These are phyloP conservation scores for Drosophila ercepeae DNA, from an alignment of 1,140 invertebrate genomes.

Conservation along the genomic window DNA sequence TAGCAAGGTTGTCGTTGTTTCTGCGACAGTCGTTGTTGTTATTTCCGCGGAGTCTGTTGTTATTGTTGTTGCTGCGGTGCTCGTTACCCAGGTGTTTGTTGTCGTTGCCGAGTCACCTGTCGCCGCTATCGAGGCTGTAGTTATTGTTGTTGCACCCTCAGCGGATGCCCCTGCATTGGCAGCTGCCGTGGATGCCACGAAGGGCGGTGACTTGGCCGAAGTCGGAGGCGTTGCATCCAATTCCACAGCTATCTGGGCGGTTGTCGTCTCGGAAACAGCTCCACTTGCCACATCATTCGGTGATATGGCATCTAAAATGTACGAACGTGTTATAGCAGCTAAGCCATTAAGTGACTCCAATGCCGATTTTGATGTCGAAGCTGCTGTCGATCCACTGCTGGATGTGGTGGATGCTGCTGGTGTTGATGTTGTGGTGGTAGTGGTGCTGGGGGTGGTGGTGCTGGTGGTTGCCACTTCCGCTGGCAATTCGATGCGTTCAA, in stretches of 20 bases:
- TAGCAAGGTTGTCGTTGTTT: conserved; percentile 62
- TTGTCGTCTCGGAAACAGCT: conserved; percentile 22
- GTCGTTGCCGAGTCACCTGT: conserved; percentile 28
- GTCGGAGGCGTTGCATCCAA: conserved; percentile 29
- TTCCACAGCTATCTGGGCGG: conserved; percentile 8
- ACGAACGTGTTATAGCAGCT: conserved; percentile 65
- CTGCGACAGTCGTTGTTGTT: conserved; percentile 20
- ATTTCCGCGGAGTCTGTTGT: background rate
- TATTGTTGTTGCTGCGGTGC: conserved; percentile 24
- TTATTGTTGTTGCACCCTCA: conserved; percentile 24
- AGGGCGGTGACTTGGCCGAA: conserved; percentile 15
- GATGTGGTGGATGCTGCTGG: conserved; percentile 9
- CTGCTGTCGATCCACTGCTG: conserved; percentile 13
- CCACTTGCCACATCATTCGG: conserved; percentile 52
- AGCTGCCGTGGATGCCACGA: conserved; percentile 18
- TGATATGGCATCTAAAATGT: conserved; percentile 74
- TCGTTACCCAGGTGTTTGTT: conserved; percentile 20
- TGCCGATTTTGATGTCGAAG: conserved; percentile 7
- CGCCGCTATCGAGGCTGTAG: conserved; percentile 6
- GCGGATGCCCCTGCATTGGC: conserved; percentile 21
- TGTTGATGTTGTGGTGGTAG: conserved; percentile 23
- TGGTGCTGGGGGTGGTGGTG: conserved; percentile 32
- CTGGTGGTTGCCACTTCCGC: conserved; percentile 64
- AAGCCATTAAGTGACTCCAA: conserved; percentile 51
- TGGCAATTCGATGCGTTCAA: conserved; percentile 82